phyloP scores from a whole-genome alignment of 2,888 invertebrate genomes.

The Acleris cristana region DNA sequence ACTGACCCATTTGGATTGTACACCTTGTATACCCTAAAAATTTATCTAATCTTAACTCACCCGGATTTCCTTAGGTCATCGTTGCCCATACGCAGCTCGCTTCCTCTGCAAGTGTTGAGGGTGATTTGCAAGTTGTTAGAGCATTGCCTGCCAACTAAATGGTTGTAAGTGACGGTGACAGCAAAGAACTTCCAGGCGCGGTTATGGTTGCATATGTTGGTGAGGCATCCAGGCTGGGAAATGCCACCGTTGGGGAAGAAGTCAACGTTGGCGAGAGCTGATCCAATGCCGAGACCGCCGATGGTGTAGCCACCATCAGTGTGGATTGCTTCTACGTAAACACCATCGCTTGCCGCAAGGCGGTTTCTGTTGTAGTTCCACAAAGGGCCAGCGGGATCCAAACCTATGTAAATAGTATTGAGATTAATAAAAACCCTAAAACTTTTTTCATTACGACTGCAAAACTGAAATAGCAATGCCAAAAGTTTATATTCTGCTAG shows the following conservation, averaged over 20 bases:
- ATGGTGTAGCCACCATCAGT: slow-evolving; percentile 56
- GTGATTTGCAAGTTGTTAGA: slow-evolving; percentile 45
- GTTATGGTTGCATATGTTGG: slow-evolving; percentile 56
- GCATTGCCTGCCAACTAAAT: slow-evolving; percentile 53
- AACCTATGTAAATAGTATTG: slow-evolving; percentile 37
- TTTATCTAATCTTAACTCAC: slow-evolving; percentile 44
- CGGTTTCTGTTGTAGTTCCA: slow-evolving; percentile 47
- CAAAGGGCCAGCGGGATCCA: slow-evolving; percentile 77
- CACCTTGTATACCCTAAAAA: too few relatives aligned
- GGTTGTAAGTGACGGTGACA: slow-evolving; percentile 52
- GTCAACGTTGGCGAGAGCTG: slow-evolving; percentile 78
- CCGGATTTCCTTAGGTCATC: slow-evolving; percentile 54
- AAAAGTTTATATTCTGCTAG: too few relatives aligned
- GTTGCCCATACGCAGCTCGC: slow-evolving; percentile 54
- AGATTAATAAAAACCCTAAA: too few relatives aligned
- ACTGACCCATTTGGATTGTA: too few relatives aligned
- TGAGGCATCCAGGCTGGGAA: slow-evolving; percentile 58
- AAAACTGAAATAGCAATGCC: too few relatives aligned
- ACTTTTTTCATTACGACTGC: too few relatives aligned
- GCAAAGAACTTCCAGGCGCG: slow-evolving; percentile 59
- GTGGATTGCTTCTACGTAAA: slow-evolving; percentile 49
- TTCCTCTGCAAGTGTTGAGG: slow-evolving; percentile 53
- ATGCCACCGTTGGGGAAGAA: slow-evolving; percentile 83
- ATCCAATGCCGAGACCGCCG: slow-evolving; percentile 75
- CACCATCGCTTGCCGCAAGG: slow-evolving; percentile 28